Conservation (phyloP, 2,797 vertebrate species). For the Columba guinea region DNA sequence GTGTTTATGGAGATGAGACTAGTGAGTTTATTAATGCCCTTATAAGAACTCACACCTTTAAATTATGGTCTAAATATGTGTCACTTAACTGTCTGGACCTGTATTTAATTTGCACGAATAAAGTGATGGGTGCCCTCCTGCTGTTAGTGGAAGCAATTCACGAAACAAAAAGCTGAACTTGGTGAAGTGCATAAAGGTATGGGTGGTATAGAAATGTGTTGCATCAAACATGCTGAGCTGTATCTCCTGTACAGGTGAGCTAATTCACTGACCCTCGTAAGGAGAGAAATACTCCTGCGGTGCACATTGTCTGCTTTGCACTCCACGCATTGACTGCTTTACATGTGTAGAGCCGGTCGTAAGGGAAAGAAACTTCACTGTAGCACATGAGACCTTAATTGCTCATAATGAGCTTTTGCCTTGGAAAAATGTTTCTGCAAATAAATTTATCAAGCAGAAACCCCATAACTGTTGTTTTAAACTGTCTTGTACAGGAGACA, state of each 20-base stretch:
- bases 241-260: not conserved
- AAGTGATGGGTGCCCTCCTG: not conserved
- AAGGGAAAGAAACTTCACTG: not conserved
- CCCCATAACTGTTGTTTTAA: not conserved
- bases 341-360: not conserved
- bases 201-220: not conserved
- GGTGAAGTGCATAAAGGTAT: not conserved
- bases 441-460: not conserved
- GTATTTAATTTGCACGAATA: not conserved
- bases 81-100: not conserved
- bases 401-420: not conserved
- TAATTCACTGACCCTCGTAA: not conserved
- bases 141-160: not conserved
- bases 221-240: not conserved
- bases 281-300: not conserved
- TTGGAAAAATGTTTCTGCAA: not conserved
- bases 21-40: not conserved
- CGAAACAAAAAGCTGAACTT: not conserved
- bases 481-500: not conserved
- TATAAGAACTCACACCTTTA: not conserved
- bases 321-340: not conserved
- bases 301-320: not conserved
- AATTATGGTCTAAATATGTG: not conserved
- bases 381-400: not conserved
- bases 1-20: not conserved